Evolutionary conservation across 1,140 invertebrate genomes (phyloP), one percentile per base, ranked within the genome.

Genomic region (Fopius arisanus): DNA sequence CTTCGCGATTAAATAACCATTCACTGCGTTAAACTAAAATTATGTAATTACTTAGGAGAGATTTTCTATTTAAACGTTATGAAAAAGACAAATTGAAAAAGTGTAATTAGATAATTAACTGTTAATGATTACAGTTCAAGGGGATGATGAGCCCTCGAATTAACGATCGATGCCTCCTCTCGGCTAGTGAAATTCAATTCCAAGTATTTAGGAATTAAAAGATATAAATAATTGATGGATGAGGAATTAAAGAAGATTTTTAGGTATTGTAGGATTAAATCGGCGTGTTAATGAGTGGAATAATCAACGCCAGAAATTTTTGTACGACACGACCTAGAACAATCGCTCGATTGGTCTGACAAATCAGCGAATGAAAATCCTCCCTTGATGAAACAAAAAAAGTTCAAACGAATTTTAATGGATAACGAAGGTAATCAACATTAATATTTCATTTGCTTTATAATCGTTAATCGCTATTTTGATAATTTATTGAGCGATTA

Each of bases 11-110:
- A 66, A 69, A 70, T 63, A 68, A 59, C 10, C 14, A 40, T 71
- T 66, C 37, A 67, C 59, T 73, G 65, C 65, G 65, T 66, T 63
- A 72, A 43, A 41, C 43, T n/a, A 16, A 48, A n/a, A 48, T 41
- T 76, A 70, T 51, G 14, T 75, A 74, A 73, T 31, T 62, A 37
- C 6, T 37, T 67, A 48, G 63, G 29, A 67, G 62, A 77, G 40
- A 72, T 74, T 73, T 77, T 73, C 65, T 77, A 77, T 71, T 67
- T 77, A 77, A 77, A 59, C 70, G 72, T 77, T 74, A 66, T 76
- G 66, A 66, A 73, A 31, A 31, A 54, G 67, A 70, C 66, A 73
- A 70, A 33, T 67, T 69, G 14, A 63, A 69, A 31, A 37, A 67
- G 33, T 43, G 43, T 51, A 72, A 40, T 63, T 59, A 59, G 54